A percentile compares a stretch with the other conserved stretches of the same genome.
These are phyloP conservation scores for Operophtera brumata DNA, from an alignment of 2,888 invertebrate genomes.

Conservation along the genomic window DNA sequence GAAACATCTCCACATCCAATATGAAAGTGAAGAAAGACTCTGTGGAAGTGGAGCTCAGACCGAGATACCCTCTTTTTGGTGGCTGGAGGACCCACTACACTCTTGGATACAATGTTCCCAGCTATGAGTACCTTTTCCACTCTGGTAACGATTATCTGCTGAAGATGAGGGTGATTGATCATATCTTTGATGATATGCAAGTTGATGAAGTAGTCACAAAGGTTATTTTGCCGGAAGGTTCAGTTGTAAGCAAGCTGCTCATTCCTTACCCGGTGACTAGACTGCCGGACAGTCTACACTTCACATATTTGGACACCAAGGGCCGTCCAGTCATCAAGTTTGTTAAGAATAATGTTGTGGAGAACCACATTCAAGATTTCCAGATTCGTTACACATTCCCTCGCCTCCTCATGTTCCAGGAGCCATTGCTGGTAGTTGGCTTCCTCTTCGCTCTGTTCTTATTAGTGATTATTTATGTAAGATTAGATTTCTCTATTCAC, in stretches of 20 bases:
- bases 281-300: slow-evolving; percentile 87
- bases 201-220: slow-evolving; percentile 93
- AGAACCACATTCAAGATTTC: slow-evolving; percentile 98
- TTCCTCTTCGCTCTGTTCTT: slow-evolving; percentile 95
- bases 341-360: slow-evolving; percentile 92
- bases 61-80: slow-evolving; percentile 98
- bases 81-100: slow-evolving; percentile 99
- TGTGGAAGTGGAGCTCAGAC: slow-evolving; percentile 97
- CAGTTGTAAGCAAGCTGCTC: slow-evolving; percentile 88
- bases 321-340: slow-evolving; percentile 95
- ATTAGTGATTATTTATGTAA: slow-evolving; percentile 94
- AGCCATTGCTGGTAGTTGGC: slow-evolving; percentile 93
- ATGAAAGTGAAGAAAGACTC: slow-evolving; percentile 93
- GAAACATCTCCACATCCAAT: slow-evolving; percentile 98
- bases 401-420: slow-evolving; percentile 91
- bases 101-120: slow-evolving; percentile 98
- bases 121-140: slow-evolving; percentile 96
- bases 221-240: slow-evolving; percentile 96
- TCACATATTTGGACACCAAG: slow-evolving; percentile 96
- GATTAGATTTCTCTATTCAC: slow-evolving; percentile 96
- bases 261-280: slow-evolving; percentile 91
- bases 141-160: slow-evolving; percentile 89
- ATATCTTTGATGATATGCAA: slow-evolving; percentile 97
- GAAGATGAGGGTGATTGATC: slow-evolving; percentile 97
- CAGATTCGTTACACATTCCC: slow-evolving; percentile 94